Evolutionary conservation across 2,113 vertebrate species (phyloP).

Genomic region (Tylochromis polylepis): DNA sequence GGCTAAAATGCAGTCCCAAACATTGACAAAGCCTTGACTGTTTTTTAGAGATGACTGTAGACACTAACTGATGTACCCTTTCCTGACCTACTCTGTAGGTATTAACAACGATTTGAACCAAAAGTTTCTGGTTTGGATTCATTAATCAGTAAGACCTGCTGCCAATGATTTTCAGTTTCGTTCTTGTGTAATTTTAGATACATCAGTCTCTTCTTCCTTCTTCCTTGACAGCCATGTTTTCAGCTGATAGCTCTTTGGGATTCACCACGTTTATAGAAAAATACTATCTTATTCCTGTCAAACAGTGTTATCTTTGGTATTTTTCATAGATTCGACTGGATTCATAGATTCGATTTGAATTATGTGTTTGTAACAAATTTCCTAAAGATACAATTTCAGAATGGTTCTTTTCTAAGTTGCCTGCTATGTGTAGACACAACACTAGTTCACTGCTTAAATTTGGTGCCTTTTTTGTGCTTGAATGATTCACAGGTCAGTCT

Average conservation of each 20-base stretch:
- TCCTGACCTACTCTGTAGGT: background rate
- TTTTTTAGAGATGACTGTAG: background rate
- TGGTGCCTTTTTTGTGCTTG: background rate
- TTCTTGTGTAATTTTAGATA: background rate
- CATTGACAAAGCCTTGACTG: background rate
- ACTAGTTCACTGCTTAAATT: background rate
- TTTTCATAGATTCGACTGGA: background rate
- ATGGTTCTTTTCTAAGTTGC: background rate
- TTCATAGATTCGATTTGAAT: background rate
- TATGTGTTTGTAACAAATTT: background rate
- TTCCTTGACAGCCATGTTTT: background rate
- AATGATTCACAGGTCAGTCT: background rate
- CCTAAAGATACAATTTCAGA: background rate
- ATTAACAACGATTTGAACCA: background rate
- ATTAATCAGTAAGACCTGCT: background rate
- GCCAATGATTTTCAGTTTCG: background rate
- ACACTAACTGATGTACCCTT: background rate
- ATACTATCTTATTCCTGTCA: background rate
- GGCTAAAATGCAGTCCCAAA: background rate
- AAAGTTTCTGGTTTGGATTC: background rate
- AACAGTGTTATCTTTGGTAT: background rate
- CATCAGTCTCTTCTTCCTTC: background rate
- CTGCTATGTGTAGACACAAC: background rate
- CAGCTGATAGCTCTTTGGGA: background rate
- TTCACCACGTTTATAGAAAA: background rate